Base-by-base conservation (phyloP, 2,797 vertebrate species). In the Meriones psammophilus region DNA sequence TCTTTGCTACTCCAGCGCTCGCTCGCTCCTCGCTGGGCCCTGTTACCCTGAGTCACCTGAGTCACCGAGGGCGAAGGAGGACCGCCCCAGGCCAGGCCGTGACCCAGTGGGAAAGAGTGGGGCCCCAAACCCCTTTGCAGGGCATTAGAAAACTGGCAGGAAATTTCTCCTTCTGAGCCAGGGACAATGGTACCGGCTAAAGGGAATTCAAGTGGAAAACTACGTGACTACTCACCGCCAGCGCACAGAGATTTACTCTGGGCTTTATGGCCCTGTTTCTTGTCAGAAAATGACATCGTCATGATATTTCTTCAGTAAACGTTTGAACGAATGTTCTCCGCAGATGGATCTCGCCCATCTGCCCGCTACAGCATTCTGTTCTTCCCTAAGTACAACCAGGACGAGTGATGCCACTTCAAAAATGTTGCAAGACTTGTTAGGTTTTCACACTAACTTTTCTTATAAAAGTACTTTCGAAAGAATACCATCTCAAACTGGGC, bases 181-280 rank as follows among this genome's bases (percentile, higher is more conserved):
- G 54, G 94, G 88, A 95, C 96, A 97, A 93, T 94, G 94, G 39
- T 56, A 8, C 90, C 20, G 28, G 81, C 87, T 66, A 71, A 96
- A 87, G 74, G 74, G 95, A 97, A 96, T 91, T 97, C 94, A 92
- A 94, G 94, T 94, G 95, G 96, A 96, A 96, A 97, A 96, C 89
- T 73, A 76, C 30, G 58, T 91, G 96, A 94, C 42, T 42, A 93
- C 78, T 79, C 94, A 68, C 94, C 92, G 92, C 92, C 81, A 78
- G 92, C 73, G 56, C 86, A 14, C 15, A 54, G 62, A 89, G 88
- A 68, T 76, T 94, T 85, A 12, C 88, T 26, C 60, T 66, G 84
- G 81, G 88, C 92, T 74, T 78, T 8, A 60, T 33, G 79, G 58
- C 24, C 76, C 80, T 69, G 84, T 78, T 36, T 24, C 74, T 54